Evolutionary conservation across 2,113 vertebrate species (phyloP), one percentile per base, ranked within the genome.

Genomic region (Actenoides hombroni): DNA sequence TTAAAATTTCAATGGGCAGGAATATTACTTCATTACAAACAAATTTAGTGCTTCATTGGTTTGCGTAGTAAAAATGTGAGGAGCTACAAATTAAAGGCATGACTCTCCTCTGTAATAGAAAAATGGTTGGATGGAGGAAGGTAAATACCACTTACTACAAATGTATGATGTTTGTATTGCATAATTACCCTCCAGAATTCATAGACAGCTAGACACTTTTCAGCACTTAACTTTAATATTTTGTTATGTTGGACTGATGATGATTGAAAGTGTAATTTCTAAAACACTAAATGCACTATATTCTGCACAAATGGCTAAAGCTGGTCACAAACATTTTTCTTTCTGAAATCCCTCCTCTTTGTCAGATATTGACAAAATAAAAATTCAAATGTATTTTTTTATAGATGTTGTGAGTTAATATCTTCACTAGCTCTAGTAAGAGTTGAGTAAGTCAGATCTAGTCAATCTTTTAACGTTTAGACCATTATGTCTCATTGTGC

Each of bases 31-130:
- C 37, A 60, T 97, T 97, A 90, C 69, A 89, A 97, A 77, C 64
- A 94, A 92, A 97, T 98, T 93, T 96, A 92, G 97, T 96, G 97
- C 96, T 96, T 96, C 93, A 83, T 95, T 97, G 96, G 85, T 84
- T 97, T 97, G 64, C 91, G 70, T 84, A 92, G 96, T 97, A 97
- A 97, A 98, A 98, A 97, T 95, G 61, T 93, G 95, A 93, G 90
- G 54, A 97, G 74, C 78, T 92, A 80, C 87, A 97, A 94, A 97
- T 97, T 95, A 95, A 96, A 96, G 87, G 68, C 77, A 94, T 65
- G 86, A 79, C 67, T 94, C 19, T 61, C 71, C 86, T 61, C 78
- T 91, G 53, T 90, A 64, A 83, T 82, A 95, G 44, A 86, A 94
- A 92, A 91, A 56, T 23, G 1, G 29, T 81, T 96, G 91, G 81